Percentiles rank a stretch among this genome's conserved stretches.
These are phyloP conservation scores for Neodiprion pinetum DNA, from an alignment of 1,140 invertebrate genomes.

Conservation along the genomic window DNA sequence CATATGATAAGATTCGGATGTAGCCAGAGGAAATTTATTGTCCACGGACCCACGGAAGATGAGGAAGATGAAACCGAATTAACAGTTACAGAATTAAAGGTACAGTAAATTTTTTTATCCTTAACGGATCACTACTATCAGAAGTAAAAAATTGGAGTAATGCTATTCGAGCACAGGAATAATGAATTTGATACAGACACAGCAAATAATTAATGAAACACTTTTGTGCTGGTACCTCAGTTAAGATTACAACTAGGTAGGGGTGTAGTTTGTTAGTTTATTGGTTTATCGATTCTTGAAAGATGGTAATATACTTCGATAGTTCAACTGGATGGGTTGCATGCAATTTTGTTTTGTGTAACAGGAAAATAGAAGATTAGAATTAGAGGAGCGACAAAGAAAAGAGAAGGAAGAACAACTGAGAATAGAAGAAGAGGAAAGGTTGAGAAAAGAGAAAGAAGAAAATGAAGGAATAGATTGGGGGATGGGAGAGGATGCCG, in stretches of 20 bases:
- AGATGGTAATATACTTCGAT: no score
- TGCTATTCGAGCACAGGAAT: no score
- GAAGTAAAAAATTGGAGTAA: no score
- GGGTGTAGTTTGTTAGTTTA: no score
- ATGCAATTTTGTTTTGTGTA: no score
- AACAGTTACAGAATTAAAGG: slow-evolving; percentile 81
- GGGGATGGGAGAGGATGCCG: slow-evolving; percentile 94
- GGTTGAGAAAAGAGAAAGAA: slow-evolving; percentile 61
- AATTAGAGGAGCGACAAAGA: slow-evolving; percentile 65
- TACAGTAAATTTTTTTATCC: slow-evolving; percentile 19
- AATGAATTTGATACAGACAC: no score
- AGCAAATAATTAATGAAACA: background rate
- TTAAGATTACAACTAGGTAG: no score
- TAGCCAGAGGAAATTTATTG: slow-evolving; percentile 84
- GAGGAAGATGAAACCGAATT: slow-evolving; percentile 85
- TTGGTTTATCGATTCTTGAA: no score
- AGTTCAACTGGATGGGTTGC: no score
- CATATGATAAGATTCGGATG: slow-evolving; percentile 93
- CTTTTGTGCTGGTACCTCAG: no score
- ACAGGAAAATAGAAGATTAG: slow-evolving; percentile 63
- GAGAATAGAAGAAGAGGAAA: slow-evolving; percentile 59
- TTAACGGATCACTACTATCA: no score
- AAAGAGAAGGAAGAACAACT: slow-evolving; percentile 59
- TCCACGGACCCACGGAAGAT: slow-evolving; percentile 87
- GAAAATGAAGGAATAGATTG: slow-evolving; percentile 83